phyloP scores from a whole-genome alignment of 2,113 vertebrate species.

The Capreolus pygargus region DNA sequence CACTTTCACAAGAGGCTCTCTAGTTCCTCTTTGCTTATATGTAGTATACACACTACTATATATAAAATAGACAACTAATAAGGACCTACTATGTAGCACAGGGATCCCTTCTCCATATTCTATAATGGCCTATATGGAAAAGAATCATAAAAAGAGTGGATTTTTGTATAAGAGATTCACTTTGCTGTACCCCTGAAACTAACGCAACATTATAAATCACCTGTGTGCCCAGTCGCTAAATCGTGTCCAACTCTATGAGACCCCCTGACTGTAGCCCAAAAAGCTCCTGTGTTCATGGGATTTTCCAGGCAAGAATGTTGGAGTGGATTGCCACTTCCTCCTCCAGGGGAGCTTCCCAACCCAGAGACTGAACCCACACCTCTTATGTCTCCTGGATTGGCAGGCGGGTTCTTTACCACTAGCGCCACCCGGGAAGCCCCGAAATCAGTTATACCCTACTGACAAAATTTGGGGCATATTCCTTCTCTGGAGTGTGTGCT shows the following conservation, averaged over 20 bases:
- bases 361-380: background rate
- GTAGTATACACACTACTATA: background rate
- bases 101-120: background rate
- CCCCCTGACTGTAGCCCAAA: background rate
- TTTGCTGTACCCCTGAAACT: background rate
- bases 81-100: background rate
- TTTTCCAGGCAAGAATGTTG: background rate
- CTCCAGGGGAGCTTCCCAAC: background rate
- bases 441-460: background rate
- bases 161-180: background rate
- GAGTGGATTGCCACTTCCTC: background rate
- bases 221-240: background rate
- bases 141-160: background rate
- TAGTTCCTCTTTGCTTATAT: background rate
- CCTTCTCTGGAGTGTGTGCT: background rate
- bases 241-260: background rate
- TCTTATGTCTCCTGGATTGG: background rate
- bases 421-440: fast-evolving
- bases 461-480: background rate
- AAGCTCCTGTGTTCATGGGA: background rate
- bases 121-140: background rate
- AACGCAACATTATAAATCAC: background rate
- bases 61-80: background rate
- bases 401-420: background rate
- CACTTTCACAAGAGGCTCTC: background rate